These are phyloP conservation scores for Caenorhabditis becei DNA, from an alignment of 2,888 invertebrate genomes.

Conservation along the genomic window DNA sequence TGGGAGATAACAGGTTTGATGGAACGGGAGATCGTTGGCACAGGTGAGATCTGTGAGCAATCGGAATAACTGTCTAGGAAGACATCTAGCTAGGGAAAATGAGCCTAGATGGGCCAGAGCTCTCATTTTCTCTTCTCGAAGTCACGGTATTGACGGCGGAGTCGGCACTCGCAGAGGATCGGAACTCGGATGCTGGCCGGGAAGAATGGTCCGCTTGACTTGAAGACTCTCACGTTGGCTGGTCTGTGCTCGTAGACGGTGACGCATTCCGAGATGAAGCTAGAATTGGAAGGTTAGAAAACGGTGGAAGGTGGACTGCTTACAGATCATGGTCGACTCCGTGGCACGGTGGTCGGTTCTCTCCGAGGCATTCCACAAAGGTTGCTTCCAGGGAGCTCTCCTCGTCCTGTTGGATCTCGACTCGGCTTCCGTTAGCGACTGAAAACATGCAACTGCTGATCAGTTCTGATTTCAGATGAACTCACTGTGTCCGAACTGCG, in stretches of 20 bases:
- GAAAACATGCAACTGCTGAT: constrained; percentile 31
- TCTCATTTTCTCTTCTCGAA: constrained; percentile 42
- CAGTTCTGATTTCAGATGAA: neutral
- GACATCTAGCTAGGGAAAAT: constrained; percentile 8
- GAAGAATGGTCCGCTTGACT: constrained; percentile 28
- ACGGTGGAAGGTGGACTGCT: neutral
- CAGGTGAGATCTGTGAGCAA: constrained; percentile 16
- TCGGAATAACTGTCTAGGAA: neutral
- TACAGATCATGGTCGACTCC: constrained; percentile 70
- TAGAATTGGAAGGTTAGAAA: constrained; percentile 41
- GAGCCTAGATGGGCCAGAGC: neutral
- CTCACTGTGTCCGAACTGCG: constrained; percentile 74
- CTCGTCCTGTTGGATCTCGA: constrained; percentile 79
- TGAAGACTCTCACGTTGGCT: constrained; percentile 71
- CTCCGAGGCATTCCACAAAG: constrained; percentile 75
- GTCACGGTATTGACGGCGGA: constrained; percentile 62
- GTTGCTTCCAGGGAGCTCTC: constrained; percentile 72
- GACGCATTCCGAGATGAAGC: constrained; percentile 78
- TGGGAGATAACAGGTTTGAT: neutral
- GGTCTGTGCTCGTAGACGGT: constrained; percentile 74
- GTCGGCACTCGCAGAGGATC: constrained; percentile 75
- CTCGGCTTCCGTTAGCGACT: constrained; percentile 76
- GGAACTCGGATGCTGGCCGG: constrained; percentile 65
- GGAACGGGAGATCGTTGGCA: constrained; percentile 1
- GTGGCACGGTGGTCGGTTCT: constrained; percentile 67